These are phyloP conservation scores for Plectropomus leopardus DNA, from an alignment of 2,113 vertebrate species.

Conservation along the genomic window DNA sequence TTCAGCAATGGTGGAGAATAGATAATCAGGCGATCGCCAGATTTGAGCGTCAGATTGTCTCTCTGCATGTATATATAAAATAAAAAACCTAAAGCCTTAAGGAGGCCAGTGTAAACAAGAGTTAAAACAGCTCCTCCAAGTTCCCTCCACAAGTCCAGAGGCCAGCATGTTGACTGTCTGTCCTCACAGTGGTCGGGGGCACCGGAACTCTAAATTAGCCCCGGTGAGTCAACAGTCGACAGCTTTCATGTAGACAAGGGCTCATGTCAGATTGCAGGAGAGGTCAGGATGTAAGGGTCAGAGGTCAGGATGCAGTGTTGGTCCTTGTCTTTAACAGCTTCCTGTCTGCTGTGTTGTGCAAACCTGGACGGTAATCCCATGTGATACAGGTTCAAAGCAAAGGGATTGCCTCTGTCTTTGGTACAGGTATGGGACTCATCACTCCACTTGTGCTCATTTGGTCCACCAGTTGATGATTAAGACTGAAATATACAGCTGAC, in stretches of 20 bases:
- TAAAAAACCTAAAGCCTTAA: not conserved
- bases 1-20: not conserved
- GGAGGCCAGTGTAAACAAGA: not conserved
- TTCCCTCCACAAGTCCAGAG: slow-evolving; percentile 47
- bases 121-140: slow-evolving; percentile 31
- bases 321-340: slow-evolving; percentile 80
- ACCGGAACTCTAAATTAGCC: slow-evolving; percentile 78
- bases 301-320: slow-evolving; percentile 71
- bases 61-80: not conserved
- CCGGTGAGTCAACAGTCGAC: slow-evolving; percentile 69
- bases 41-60: not conserved
- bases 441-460: slow-evolving; percentile 9
- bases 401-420: slow-evolving; percentile 34
- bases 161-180: slow-evolving; percentile 59
- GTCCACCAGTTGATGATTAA: not conserved
- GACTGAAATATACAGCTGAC: not conserved
- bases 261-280: slow-evolving; percentile 73
- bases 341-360: slow-evolving; percentile 73
- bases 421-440: slow-evolving; percentile 43
- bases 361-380: slow-evolving; percentile 70
- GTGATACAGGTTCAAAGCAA: slow-evolving; percentile 69
- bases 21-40: no score
- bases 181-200: slow-evolving; percentile 66
- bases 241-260: slow-evolving; percentile 78
- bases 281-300: slow-evolving; percentile 78